Evolutionary conservation across 2,888 invertebrate genomes (phyloP), one percentile per base, ranked within the genome.

Genomic region (Diloba caeruleocephala): DNA sequence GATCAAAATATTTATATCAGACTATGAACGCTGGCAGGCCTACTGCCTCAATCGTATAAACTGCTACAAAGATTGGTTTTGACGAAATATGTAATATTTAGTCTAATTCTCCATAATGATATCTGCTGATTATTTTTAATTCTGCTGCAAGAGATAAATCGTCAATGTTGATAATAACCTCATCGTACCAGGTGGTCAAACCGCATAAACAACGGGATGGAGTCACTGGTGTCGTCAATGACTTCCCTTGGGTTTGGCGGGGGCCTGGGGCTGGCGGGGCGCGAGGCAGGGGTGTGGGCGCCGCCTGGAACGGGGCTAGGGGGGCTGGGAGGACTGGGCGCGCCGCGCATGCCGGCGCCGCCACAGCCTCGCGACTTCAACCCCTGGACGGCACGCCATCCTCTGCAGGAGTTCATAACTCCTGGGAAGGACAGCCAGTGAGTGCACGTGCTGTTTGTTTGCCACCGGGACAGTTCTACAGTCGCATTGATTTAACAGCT

Each of bases 381-480:
- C 79, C 89, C 88, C 8, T 92, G 92, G 92, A 92, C 92, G 5
- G 84, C 88, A 46, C 83, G 81, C 17, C 88, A 88, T 55, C 92
- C 92, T 58, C 81, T 92, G 64, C 84, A 86, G 61, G 89, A 85
- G 76, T 88, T 88, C 76, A 83, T 89, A 62, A 72, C 82, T 45
- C 81, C 79, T 54, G 75, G 64, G 55, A 81, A 85, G 74, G 60
- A 77, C 37, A 61, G 68, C 36, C 76, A 82, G 85, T 88, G 81
- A 87, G 84, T 82, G 42, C 23, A 1, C 28, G 7, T 34, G 10
- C 33, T 29, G 21, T 19, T 49, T 52, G 39, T 38, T 52, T 38
- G 46, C 37, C n/a, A 26, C 7, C 41, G 43, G 60, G 58, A 57
- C 56, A 55, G 74, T 63, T 63, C 13, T 58, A 56, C 58, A 52